Evolutionary conservation across 2,113 vertebrate species (phyloP), one percentile per base, ranked within the genome.

Genomic region (Caloenas nicobarica): DNA sequence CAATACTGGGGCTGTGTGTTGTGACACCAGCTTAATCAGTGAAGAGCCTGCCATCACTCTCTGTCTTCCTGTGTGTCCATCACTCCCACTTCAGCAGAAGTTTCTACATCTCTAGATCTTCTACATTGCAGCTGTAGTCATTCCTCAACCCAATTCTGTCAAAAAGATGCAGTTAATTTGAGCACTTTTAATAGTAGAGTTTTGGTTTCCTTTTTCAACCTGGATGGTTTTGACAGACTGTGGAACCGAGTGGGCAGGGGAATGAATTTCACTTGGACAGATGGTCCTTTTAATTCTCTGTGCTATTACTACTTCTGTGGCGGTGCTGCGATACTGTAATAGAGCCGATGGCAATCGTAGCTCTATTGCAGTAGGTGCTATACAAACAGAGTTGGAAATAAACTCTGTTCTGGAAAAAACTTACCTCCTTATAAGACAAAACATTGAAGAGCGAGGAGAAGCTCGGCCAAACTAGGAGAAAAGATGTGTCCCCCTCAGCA

Each of bases 181-280:
- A 70, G n/a, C 31, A 33, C 68, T 94, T 88, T 70, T 38, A 46
- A 60, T 81, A 92, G 91, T 5, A 28, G 83, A 78, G 1, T 74
- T 91, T 79, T 88, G 64, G 46, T 70, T 95, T 81, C 64, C 57
- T 90, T 73, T 34, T 16, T 34, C 19, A 44, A 22, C 80, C 94
- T 94, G 96, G 76, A 38, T 92, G 86, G 19, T 91, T 95, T 72
- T 95, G 93, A 96, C 94, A 95, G 95, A 95, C 95, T 86, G 95
- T 71, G 60, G 93, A 91, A 79, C 89, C 31, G 81, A 96, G 95
- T 95, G 91, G 95, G 95, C 94, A 89, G 84, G 28, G 70, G 77
- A 95, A 26, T 24, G 91, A 78, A 53, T 95, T 79, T 40, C 77
- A 84, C 77, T 95, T 81, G 94, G 83, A 68, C 95, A 97, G 96